Conservation (phyloP, 1,140 invertebrate species). For the Camponotus floridanus region DNA sequence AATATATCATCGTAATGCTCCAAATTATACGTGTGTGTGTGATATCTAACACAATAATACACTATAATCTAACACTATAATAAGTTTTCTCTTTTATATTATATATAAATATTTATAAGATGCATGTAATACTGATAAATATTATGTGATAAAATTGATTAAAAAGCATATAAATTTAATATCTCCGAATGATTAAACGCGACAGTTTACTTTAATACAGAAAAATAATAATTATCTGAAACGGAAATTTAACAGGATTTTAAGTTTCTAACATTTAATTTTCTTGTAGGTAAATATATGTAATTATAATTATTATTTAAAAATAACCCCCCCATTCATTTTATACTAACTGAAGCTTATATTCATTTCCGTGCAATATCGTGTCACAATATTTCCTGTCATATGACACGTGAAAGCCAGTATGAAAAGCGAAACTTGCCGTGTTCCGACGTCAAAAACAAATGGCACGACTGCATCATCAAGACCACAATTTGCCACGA, state of each 20-base stretch:
- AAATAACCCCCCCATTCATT: not conserved
- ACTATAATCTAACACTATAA: too few relatives aligned
- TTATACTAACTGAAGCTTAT: not conserved
- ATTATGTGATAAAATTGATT: not conserved
- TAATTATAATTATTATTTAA: not conserved
- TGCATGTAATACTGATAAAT: not conserved
- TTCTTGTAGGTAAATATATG: not conserved
- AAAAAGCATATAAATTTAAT: too few relatives aligned
- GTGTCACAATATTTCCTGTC: conserved; percentile 41
- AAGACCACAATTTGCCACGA: conserved; percentile 9
- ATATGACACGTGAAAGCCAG: conserved; percentile 9
- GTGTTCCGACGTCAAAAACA: not conserved
- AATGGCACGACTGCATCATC: not conserved
- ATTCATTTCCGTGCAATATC: not conserved
- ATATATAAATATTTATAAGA: not conserved
- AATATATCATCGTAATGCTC: not conserved
- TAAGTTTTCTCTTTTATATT: not conserved
- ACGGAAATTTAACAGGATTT: not conserved
- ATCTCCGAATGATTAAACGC: too few relatives aligned
- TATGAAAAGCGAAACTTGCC: conserved; percentile 38
- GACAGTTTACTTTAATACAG: not conserved
- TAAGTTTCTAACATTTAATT: not conserved
- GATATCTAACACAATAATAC: not conserved
- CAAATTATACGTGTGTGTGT: not conserved
- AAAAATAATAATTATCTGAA: not conserved